phyloP scores from a whole-genome alignment of 2,888 invertebrate genomes.

The Thereva unica region DNA sequence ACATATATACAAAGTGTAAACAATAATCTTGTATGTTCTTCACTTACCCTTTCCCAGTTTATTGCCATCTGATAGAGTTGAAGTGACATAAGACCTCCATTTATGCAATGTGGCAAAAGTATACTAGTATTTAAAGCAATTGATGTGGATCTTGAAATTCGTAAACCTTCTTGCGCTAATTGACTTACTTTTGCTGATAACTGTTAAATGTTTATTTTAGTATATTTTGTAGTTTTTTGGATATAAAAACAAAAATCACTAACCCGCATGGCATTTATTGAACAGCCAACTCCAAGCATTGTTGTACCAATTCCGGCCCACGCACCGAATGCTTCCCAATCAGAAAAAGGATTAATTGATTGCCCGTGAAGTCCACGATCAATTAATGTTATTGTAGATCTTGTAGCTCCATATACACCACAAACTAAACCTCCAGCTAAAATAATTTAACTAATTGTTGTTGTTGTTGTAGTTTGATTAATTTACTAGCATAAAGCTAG shows the following conservation, averaged over 20 bases:
- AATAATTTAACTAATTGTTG: too few species aligned
- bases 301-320: conserved; percentile 14
- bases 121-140: conserved; percentile 8
- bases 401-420: conserved; percentile 6
- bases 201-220: background rate
- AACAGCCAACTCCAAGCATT: conserved; percentile 4
- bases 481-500: too few species aligned
- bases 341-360: conserved; percentile 3
- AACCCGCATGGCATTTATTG: conserved; percentile 10
- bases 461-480: too few species aligned
- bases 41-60: background rate
- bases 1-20: too few species aligned
- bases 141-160: conserved; percentile 2
- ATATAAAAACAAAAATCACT: background rate
- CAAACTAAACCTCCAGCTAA: background rate
- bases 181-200: conserved; percentile 11
- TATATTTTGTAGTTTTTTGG: background rate
- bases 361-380: conserved; percentile 5
- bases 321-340: conserved; percentile 18
- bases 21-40: background rate
- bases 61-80: conserved; percentile 7
- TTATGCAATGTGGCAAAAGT: conserved; percentile 3
- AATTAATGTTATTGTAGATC: conserved; percentile 4
- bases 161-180: conserved; percentile 4
- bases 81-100: background rate